A percentile compares a stretch with the other conserved stretches of the same genome.
These are phyloP conservation scores for Microtus montanus DNA, from an alignment of 2,113 vertebrate species.

Conservation along the genomic window DNA sequence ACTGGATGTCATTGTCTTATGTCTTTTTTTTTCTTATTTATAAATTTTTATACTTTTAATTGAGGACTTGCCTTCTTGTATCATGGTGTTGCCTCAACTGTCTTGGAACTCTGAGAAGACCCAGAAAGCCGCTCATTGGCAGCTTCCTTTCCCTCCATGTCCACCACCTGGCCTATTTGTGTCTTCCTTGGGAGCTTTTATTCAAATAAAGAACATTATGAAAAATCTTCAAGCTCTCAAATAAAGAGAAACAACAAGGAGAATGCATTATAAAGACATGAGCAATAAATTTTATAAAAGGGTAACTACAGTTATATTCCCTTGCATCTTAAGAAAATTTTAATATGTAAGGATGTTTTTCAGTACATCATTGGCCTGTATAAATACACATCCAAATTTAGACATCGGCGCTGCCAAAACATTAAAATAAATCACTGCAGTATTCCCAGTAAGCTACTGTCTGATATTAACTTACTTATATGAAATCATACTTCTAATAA, in stretches of 20 bases:
- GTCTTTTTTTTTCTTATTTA: background rate
- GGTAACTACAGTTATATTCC: background rate
- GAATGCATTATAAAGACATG: background rate
- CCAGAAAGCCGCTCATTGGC: fast-evolving
- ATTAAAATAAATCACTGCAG: background rate
- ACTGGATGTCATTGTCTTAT: background rate
- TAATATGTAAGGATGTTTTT: background rate
- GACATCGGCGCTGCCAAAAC: background rate
- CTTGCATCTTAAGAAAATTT: background rate
- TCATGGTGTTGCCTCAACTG: background rate
- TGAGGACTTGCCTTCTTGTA: background rate
- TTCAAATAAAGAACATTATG: background rate
- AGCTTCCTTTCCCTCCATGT: background rate
- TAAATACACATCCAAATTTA: background rate
- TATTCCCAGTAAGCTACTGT: background rate
- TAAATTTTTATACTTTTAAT: background rate
- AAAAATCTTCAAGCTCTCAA: slow-evolving; percentile 12
- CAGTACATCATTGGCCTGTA: background rate
- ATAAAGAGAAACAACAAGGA: slow-evolving; percentile 27
- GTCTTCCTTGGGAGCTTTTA: background rate
- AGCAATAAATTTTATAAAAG: background rate
- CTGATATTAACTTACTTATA: background rate
- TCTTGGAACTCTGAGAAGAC: background rate
- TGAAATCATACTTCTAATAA: background rate
- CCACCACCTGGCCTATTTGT: background rate